Conservation (phyloP, 2,113 vertebrate species). For the Notarius quadriscutis region DNA sequence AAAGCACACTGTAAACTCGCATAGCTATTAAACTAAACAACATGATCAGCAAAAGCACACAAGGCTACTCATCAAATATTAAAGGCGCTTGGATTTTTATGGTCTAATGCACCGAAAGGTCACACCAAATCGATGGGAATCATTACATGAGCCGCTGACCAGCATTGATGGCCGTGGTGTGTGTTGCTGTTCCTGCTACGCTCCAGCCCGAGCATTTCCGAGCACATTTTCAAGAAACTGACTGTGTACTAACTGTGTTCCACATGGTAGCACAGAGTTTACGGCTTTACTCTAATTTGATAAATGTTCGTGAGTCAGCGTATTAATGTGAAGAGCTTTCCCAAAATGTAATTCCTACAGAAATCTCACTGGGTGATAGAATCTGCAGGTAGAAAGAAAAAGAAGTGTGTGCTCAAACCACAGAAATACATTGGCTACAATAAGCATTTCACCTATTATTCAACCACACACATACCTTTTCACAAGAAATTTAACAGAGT, state of each 20-base stretch:
- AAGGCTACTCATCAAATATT: slow-evolving; percentile 32
- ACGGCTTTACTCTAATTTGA: neutral
- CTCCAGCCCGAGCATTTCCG: neutral
- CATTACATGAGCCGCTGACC: slow-evolving; percentile 28
- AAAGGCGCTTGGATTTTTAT: slow-evolving; percentile 7
- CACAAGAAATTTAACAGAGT: neutral
- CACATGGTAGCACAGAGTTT: neutral
- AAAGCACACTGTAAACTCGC: neutral
- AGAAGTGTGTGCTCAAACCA: neutral
- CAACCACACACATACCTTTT: neutral
- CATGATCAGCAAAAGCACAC: slow-evolving; percentile 32
- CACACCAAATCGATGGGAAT: slow-evolving; percentile 18
- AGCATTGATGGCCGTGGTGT: neutral
- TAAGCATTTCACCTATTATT: neutral
- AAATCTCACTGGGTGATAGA: neutral
- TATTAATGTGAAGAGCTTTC: neutral
- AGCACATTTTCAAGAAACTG: neutral
- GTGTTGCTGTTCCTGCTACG: neutral
- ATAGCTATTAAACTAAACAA: slow-evolving; percentile 38
- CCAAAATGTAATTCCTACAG: neutral
- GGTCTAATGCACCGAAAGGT: slow-evolving; percentile 41
- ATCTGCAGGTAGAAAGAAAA: neutral
- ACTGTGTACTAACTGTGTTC: neutral
- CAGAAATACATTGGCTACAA: neutral
- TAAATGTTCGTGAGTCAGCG: neutral